Evolutionary conservation across 2,113 vertebrate genomes (phyloP).

Genomic region (Muntiacus muntjak): DNA sequence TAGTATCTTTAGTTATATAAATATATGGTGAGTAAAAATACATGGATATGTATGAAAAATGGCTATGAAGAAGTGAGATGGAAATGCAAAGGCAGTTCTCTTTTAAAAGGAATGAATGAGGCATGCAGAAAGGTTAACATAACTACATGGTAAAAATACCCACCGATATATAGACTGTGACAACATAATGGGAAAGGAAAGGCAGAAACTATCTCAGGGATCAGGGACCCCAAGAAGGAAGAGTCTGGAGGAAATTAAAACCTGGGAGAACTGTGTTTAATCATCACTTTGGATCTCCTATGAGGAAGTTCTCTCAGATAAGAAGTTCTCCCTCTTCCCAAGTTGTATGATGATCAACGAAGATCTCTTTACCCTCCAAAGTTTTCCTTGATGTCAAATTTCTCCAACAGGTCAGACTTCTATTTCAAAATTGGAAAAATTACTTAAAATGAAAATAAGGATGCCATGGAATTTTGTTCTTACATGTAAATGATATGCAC

Average conservation of each 20-base stretch:
- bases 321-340: neutral
- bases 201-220: neutral
- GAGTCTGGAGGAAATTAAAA: neutral
- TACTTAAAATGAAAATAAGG: neutral
- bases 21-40: neutral
- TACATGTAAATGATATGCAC: neutral
- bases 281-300: neutral
- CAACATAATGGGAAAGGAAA: neutral
- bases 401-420: neutral
- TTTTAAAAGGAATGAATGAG: neutral
- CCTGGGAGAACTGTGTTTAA: neutral
- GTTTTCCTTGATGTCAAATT: neutral
- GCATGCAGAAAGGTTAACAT: neutral
- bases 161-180: accelerated
- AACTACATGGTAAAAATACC: neutral
- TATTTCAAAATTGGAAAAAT: neutral
- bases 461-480: neutral
- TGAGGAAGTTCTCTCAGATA: neutral
- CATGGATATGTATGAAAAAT: neutral
- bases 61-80: neutral
- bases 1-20: neutral
- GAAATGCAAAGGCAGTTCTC: neutral
- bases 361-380: neutral
- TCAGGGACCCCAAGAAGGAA: neutral
- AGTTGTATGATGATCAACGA: neutral